phyloP scores from a whole-genome alignment of 1,140 invertebrate genomes.

The Nasonia giraulti region DNA sequence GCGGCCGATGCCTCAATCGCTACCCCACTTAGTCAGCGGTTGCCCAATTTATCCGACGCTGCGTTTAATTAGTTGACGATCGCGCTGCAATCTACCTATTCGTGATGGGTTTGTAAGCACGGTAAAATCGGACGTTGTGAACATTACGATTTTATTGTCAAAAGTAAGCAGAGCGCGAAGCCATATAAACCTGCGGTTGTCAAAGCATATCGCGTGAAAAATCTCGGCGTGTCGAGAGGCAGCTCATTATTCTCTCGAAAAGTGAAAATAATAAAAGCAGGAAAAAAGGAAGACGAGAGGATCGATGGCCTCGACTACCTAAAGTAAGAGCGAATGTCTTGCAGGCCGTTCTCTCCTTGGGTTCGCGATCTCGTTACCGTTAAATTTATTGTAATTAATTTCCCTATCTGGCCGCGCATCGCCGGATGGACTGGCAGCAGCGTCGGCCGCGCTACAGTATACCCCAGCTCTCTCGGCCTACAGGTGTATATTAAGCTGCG shows the following conservation, averaged over 20 bases:
- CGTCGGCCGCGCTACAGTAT: slow-evolving; percentile 13
- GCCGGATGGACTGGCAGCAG: slow-evolving; percentile 59
- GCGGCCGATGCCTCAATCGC: slow-evolving; percentile 32
- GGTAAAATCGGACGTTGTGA: not conserved
- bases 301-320: slow-evolving; percentile 60
- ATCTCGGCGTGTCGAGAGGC: not conserved
- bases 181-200: not conserved
- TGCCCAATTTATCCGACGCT: not conserved
- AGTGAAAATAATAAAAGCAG: slow-evolving; percentile 28
- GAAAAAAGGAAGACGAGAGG: slow-evolving; percentile 17
- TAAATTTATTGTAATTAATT: slow-evolving; percentile 75
- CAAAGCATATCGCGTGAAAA: slow-evolving; percentile 26
- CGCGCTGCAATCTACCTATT: not conserved
- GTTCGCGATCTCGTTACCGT: slow-evolving; percentile 69
- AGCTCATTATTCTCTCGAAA: slow-evolving; percentile 24
- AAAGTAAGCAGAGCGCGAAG: slow-evolving; percentile 20
- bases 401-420: slow-evolving; percentile 68
- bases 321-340: slow-evolving; percentile 21
- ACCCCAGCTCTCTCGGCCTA: not conserved
- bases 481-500: slow-evolving; percentile 40
- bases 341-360: not conserved
- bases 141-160: not conserved
- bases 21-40: not conserved
- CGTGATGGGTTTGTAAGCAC: too few relatives aligned
- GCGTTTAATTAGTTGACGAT: not conserved